phyloP scores from a whole-genome alignment of 35 echinoderm and acorn worm genomes.

The Apostichopus parvimensis region DNA sequence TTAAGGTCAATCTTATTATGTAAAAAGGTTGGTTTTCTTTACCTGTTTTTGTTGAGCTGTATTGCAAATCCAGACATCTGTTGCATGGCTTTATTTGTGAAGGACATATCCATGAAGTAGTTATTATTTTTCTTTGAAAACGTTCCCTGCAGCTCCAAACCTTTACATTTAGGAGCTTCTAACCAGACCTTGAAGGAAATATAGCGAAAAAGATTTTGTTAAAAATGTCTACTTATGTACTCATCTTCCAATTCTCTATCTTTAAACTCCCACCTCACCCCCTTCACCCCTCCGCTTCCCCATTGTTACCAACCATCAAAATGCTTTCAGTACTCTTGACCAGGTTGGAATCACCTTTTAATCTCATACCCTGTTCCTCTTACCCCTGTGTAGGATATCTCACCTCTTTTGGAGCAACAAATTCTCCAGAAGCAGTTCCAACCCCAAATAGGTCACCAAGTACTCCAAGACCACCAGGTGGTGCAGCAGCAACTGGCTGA shows the following conservation, averaged over 20 bases:
- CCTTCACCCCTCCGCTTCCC: no score
- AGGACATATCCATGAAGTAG: slow-evolving; percentile 88
- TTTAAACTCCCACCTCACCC: no score
- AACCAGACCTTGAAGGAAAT: slow-evolving; percentile 72
- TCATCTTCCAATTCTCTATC: neutral
- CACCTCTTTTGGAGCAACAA: slow-evolving; percentile 74
- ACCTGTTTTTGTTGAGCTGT: slow-evolving; percentile 99
- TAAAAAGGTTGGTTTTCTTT: neutral
- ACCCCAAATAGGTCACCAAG: slow-evolving; percentile 90
- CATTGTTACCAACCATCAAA: neutral
- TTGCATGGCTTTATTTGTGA: slow-evolving; percentile 94
- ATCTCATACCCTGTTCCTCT: no score
- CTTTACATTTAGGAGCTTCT: slow-evolving; percentile 85
- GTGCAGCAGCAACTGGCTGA: slow-evolving; percentile 16
- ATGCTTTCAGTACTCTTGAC: neutral
- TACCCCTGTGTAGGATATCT: neutral
- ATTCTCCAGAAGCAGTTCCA: slow-evolving; percentile 26
- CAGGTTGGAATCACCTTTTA: no score
- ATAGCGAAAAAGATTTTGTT: neutral
- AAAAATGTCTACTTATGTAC: neutral
- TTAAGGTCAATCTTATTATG: neutral
- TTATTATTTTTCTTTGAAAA: slow-evolving; percentile 71
- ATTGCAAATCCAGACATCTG: slow-evolving; percentile 95
- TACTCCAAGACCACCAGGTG: slow-evolving; percentile 64
- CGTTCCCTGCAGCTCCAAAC: slow-evolving; percentile 78